Evolutionary conservation across 2,888 invertebrate genomes (phyloP).

Genomic region (Scaptomyza reducta): DNA sequence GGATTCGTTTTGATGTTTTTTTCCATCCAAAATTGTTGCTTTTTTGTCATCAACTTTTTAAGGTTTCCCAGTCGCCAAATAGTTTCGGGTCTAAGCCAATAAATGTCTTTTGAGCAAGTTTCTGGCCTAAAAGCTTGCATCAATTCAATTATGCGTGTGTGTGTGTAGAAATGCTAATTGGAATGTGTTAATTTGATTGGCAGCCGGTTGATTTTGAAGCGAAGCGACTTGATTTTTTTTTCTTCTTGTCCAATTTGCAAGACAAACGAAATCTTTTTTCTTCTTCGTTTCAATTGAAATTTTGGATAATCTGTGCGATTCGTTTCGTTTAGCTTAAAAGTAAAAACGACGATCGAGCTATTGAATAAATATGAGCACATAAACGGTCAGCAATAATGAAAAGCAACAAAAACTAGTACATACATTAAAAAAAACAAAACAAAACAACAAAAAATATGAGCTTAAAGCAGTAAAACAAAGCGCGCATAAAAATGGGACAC

Average conservation of each 20-base stretch:
- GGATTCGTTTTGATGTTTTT: too few relatives aligned
- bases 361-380: constrained; percentile 67
- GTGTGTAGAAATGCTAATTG: constrained; percentile 66
- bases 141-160: neutral
- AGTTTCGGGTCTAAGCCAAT: too few relatives aligned
- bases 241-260: neutral
- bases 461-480: constrained; percentile 36
- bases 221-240: constrained; percentile 30
- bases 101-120: too few relatives aligned
- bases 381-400: constrained; percentile 40
- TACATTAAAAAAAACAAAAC: constrained; percentile 2
- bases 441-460: constrained; percentile 12
- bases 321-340: constrained; percentile 20
- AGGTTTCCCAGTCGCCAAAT: too few relatives aligned
- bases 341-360: constrained; percentile 45
- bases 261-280: neutral
- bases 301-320: neutral
- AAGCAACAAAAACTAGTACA: constrained; percentile 28
- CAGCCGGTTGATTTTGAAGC: constrained; percentile 50
- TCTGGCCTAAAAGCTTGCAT: neutral
- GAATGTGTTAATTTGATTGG: constrained; percentile 78
- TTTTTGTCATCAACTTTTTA: too few relatives aligned
- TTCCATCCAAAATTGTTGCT: too few relatives aligned
- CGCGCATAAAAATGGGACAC: constrained; percentile 43
- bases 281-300: neutral